Percentiles rank a stretch among this genome's conserved stretches.
These are phyloP conservation scores for Merodon equestris DNA, from an alignment of 2,888 invertebrate genomes.

Conservation along the genomic window DNA sequence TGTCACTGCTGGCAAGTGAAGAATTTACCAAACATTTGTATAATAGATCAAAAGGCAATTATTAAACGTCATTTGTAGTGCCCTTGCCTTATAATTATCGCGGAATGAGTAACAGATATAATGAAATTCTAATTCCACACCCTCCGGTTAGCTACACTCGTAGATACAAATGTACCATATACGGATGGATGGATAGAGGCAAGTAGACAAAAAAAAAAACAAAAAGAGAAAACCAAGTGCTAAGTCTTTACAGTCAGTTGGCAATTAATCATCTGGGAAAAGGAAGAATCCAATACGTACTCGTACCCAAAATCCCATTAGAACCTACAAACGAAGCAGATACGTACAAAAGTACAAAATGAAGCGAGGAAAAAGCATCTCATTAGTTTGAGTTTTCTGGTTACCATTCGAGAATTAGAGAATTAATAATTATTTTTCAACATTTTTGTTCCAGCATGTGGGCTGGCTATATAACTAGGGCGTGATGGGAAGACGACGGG, in stretches of 20 bases:
- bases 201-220: too few species aligned
- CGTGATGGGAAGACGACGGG: constrained; percentile 12
- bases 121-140: constrained; percentile 28
- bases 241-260: constrained; percentile 67
- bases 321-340: not conserved
- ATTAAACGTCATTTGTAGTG: constrained; percentile 40
- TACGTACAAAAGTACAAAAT: constrained; percentile 4
- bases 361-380: constrained; percentile 36
- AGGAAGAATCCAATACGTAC: constrained; percentile 12
- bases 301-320: not conserved
- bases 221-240: constrained; percentile 58
- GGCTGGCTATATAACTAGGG: constrained; percentile 16
- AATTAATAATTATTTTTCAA: constrained; percentile 64
- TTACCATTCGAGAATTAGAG: constrained; percentile 47
- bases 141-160: constrained; percentile 38
- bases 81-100: constrained; percentile 36
- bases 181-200: constrained; percentile 5
- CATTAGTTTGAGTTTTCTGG: constrained; percentile 62
- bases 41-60: constrained; percentile 37
- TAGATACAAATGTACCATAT: too few species aligned
- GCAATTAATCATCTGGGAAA: constrained; percentile 64
- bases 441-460: constrained; percentile 30
- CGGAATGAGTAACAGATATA: not conserved
- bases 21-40: not conserved
- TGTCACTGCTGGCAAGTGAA: constrained; percentile 34